Evolutionary conservation across 2,888 invertebrate genomes (phyloP).

Genomic region (Nycteola revayana): DNA sequence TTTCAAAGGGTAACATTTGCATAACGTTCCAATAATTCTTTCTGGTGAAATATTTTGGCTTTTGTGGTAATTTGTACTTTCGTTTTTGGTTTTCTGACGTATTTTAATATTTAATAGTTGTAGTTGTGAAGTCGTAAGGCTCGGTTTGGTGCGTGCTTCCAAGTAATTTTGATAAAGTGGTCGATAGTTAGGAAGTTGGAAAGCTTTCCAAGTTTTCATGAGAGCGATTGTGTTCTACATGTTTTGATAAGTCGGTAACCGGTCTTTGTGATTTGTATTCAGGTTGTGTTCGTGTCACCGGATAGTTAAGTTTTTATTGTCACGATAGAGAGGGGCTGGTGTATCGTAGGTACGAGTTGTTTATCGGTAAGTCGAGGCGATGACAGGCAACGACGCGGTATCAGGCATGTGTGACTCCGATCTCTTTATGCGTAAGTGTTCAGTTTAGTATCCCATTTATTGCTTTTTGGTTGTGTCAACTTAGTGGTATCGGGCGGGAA

Average conservation of each 20-base stretch:
- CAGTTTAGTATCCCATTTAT: conserved; percentile 72
- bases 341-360: conserved; percentile 71
- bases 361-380: conserved; percentile 67
- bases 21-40: conserved; percentile 56
- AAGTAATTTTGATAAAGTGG: conserved; percentile 43
- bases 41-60: conserved; percentile 68
- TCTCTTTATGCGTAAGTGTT: conserved; percentile 74
- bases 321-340: conserved; percentile 68
- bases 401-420: conserved; percentile 64
- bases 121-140: conserved; percentile 35
- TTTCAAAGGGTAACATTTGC: conserved; percentile 60
- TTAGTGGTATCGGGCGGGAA: conserved; percentile 30
- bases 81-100: conserved; percentile 43
- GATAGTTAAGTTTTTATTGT: conserved; percentile 78
- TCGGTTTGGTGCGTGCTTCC: conserved; percentile 49
- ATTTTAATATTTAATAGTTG: conserved; percentile 43
- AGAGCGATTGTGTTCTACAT: conserved; percentile 66
- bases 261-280: conserved; percentile 71
- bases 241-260: conserved; percentile 67
- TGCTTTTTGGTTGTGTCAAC: conserved; percentile 60
- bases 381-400: conserved; percentile 68
- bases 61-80: conserved; percentile 72
- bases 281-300: conserved; percentile 71
- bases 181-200: conserved; percentile 12
- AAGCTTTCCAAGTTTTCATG: conserved; percentile 23